These are phyloP conservation scores for Rosalia funebris DNA, from an alignment of 2,888 invertebrate species.

Conservation along the genomic window DNA sequence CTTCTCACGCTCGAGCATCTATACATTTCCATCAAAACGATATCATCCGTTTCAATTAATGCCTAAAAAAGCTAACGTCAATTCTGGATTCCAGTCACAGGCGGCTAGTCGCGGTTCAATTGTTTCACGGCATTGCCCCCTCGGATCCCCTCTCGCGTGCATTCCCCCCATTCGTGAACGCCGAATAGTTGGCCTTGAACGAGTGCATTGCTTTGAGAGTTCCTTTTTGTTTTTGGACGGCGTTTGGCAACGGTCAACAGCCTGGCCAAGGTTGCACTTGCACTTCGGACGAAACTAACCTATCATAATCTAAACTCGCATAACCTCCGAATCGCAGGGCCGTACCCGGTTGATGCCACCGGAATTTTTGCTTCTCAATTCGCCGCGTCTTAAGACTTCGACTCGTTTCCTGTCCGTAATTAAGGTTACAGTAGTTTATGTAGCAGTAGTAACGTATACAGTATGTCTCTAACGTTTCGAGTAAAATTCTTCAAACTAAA, in stretches of 20 bases:
- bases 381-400: no score
- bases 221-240: slow-evolving; percentile 64
- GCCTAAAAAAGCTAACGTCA: slow-evolving; percentile 62
- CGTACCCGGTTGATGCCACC: slow-evolving; percentile 29
- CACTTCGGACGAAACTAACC: slow-evolving; percentile 60
- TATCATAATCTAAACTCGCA: slow-evolving; percentile 63
- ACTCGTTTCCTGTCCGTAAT: no score
- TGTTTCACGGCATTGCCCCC: slow-evolving; percentile 61
- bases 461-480: no score
- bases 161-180: slow-evolving; percentile 54
- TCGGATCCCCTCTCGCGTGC: slow-evolving; percentile 43
- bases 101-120: slow-evolving; percentile 64
- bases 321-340: slow-evolving; percentile 52
- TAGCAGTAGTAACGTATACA: no score
- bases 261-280: slow-evolving; percentile 62
- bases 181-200: slow-evolving; percentile 65
- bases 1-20: slow-evolving; percentile 47
- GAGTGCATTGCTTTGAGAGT: slow-evolving; percentile 64
- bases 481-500: no score
- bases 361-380: neutral
- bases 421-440: no score
- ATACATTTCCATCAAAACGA: slow-evolving; percentile 60
- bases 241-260: slow-evolving; percentile 66
- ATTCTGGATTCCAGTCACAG: slow-evolving; percentile 64
- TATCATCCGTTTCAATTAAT: slow-evolving; percentile 62